phyloP scores from a whole-genome alignment of 1,140 invertebrate species.

The Orussus abietinus region DNA sequence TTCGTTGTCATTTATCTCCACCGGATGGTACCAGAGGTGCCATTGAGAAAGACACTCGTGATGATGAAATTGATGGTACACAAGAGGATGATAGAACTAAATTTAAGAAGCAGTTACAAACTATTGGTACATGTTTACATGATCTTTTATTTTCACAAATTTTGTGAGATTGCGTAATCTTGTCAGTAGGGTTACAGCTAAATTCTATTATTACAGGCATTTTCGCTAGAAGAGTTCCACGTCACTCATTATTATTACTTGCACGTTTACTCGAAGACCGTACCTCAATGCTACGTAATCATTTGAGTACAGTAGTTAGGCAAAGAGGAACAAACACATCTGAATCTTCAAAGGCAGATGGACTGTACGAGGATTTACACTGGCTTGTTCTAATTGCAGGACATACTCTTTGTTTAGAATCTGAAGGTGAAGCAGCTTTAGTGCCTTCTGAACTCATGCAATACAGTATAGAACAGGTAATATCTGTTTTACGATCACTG shows the following conservation, averaged over 20 bases:
- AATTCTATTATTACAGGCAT: constrained; percentile 33
- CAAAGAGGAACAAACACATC: constrained; percentile 57
- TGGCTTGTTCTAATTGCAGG: constrained; percentile 82
- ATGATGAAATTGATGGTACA: constrained; percentile 63
- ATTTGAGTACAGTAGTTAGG: constrained; percentile 58
- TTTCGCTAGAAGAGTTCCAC: constrained; percentile 53
- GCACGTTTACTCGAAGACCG: constrained; percentile 62
- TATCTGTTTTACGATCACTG: constrained; percentile 5
- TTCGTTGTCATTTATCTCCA: constrained; percentile 76
- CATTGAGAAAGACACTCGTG: constrained; percentile 44
- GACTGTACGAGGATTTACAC: constrained; percentile 81
- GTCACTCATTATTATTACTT: constrained; percentile 58
- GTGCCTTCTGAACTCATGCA: constrained; percentile 74
- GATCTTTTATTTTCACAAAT: constrained; percentile 43
- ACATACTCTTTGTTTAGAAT: constrained; percentile 67
- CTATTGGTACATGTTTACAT: constrained; percentile 58
- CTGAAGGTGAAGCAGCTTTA: constrained; percentile 70
- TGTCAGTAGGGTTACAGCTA: no score
- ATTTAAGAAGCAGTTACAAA: constrained; percentile 67
- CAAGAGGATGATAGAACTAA: constrained; percentile 69
- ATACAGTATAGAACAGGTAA: constrained; percentile 61
- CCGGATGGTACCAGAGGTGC: constrained; percentile 71
- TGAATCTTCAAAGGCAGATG: constrained; percentile 56
- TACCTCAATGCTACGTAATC: constrained; percentile 59
- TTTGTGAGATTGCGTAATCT: no score